Evolutionary conservation across 2,113 vertebrate genomes (phyloP).

Genomic region (Alosa alosa): DNA sequence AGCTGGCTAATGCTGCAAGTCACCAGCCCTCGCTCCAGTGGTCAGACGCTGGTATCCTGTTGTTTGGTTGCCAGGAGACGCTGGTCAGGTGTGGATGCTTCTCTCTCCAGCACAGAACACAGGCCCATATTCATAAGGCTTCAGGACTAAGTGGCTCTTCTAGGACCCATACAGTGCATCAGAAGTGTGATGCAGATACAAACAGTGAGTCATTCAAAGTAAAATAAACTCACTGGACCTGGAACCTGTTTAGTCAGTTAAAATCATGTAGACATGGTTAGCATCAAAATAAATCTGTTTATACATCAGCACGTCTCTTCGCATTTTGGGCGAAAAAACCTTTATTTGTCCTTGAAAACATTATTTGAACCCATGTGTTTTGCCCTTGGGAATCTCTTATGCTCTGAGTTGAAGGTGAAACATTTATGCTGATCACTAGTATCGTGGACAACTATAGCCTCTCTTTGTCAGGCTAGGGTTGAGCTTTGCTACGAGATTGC

Average conservation of each 20-base stretch:
- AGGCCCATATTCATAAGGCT: background rate
- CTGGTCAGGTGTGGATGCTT: background rate
- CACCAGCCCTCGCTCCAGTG: background rate
- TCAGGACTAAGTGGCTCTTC: background rate
- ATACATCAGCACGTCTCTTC: background rate
- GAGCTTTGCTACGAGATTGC: background rate
- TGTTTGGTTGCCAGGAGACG: background rate
- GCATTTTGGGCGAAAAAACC: background rate
- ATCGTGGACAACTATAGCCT: background rate
- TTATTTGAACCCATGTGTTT: background rate
- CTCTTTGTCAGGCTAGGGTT: background rate
- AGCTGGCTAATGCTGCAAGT: background rate
- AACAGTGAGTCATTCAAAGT: background rate
- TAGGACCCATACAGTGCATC: background rate
- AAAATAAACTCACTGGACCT: background rate
- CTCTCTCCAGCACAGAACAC: background rate
- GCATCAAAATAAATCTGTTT: background rate
- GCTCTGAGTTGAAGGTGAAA: no score
- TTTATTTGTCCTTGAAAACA: background rate
- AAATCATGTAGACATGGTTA: background rate
- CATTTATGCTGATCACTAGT: background rate
- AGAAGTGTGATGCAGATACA: background rate
- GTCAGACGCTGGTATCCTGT: slow-evolving; percentile 7
- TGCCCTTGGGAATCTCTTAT: background rate
- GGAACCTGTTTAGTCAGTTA: background rate